Conservation (phyloP, 1,140 invertebrate species). For the Steinernema khuongi region DNA sequence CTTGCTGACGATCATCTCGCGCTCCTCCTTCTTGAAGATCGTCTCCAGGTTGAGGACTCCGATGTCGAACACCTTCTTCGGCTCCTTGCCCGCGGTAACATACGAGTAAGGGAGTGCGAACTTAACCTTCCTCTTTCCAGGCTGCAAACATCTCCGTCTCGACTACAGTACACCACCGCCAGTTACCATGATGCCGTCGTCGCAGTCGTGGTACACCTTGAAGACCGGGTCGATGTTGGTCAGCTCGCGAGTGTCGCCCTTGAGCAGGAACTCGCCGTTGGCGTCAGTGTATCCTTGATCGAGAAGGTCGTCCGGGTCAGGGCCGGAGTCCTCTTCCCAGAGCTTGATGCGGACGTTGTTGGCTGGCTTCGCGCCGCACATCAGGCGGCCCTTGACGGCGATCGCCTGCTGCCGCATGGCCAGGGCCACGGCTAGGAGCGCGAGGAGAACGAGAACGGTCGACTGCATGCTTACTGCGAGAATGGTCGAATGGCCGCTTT, state of each 20-base stretch:
- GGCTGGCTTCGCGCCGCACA: slow-evolving; percentile 53
- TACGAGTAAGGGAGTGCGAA: slow-evolving; percentile 35
- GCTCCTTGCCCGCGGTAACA: slow-evolving; percentile 30
- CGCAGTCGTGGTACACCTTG: slow-evolving; percentile 51
- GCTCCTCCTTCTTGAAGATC: slow-evolving; percentile 48
- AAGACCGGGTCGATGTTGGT: slow-evolving; percentile 45
- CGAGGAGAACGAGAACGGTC: not conserved
- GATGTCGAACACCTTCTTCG: slow-evolving; percentile 47
- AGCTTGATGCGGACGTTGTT: slow-evolving; percentile 48
- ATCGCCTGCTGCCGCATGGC: slow-evolving; percentile 37
- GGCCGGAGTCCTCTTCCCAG: slow-evolving; percentile 51
- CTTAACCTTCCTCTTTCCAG: slow-evolving; percentile 40
- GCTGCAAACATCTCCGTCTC: slow-evolving; percentile 28
- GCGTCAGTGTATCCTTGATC: slow-evolving; percentile 36
- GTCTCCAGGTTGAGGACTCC: slow-evolving; percentile 49
- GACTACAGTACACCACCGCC: not conserved
- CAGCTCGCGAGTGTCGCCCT: slow-evolving; percentile 32
- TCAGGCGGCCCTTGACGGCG: slow-evolving; percentile 44
- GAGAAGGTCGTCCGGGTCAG: slow-evolving; percentile 41
- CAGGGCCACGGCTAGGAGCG: not conserved
- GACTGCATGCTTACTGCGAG: not conserved
- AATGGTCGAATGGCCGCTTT: not conserved
- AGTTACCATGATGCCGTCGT: slow-evolving; percentile 48
- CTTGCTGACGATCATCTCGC: slow-evolving; percentile 35
- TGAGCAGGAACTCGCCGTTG: slow-evolving; percentile 34